Base-by-base conservation (phyloP, 2,888 invertebrate species). In the Pyrrhosoma nymphula region DNA sequence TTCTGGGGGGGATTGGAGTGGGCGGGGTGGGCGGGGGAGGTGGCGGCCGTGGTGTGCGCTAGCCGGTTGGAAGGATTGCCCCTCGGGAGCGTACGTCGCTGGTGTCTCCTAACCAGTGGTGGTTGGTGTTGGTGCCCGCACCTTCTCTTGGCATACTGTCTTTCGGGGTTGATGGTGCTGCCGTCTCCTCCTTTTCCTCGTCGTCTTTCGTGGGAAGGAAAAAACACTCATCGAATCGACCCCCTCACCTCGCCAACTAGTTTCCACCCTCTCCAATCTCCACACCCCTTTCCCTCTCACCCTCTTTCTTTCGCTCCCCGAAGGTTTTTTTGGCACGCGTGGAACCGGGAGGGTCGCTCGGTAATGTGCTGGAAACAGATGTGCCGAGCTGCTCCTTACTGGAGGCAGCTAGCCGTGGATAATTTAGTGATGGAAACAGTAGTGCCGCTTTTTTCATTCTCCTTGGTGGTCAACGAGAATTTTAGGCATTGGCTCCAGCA, bases 351-450 rank as follows among this genome's bases (percentile, higher is more conserved):
- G 82, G 82, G 14, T 35, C 14, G 82, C 35, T 82, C 30, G 82
- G 82, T 82, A 82, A 82, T 82, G 82, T 82, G 82, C 82, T 82
- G 82, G 82, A 82, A 82, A 82, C 82, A 82, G 82, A 82, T 82
- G 82, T 82, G 82, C 26, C 60, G 16, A 20, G 82, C 30, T 14
- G 35, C 82, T 82, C 82, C 82, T 30, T 82, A 18, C 35, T 16
- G 82, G 82, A 82, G 82, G 30, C 35, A 82, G 82, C 82, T 35
- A 82, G 82, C 82, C 82, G 82, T 82, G 82, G 30, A 82, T 82
- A 82, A 82, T 82, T 82, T 35, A 82, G 82, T 82, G 82, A 82
- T 82, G 82, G 82, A 82, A 35, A 35, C 82, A 35, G 18, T 82
- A 35, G n/a, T 4, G 16, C 16, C 23, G 82, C 82, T 18, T 35